These are phyloP conservation scores for Zapornia atra DNA, from an alignment of 2,113 vertebrate species.

Conservation along the genomic window DNA sequence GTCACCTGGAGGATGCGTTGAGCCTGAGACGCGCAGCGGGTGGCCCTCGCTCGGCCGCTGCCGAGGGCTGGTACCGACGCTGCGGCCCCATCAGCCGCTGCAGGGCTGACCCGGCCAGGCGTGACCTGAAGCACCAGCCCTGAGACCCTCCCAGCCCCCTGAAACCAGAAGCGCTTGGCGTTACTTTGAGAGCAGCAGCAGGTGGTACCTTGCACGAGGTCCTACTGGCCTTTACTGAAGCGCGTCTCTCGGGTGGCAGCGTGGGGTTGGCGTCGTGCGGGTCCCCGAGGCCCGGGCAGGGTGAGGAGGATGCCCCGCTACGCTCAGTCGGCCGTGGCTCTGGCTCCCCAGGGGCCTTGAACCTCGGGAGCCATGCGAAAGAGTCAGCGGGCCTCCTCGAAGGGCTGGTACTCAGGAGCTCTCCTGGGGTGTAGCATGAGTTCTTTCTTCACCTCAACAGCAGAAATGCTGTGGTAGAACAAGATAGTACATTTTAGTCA, in stretches of 20 bases:
- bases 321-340: fast-evolving
- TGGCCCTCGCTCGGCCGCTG: neutral
- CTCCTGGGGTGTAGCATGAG: neutral
- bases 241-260: neutral
- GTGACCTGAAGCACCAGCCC: neutral
- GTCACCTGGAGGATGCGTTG: neutral
- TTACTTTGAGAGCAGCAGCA: neutral
- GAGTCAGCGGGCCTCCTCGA: neutral
- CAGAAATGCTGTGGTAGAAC: neutral
- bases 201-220: neutral
- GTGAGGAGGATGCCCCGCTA: fast-evolving
- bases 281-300: no score
- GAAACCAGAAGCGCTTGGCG: neutral
- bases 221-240: fast-evolving
- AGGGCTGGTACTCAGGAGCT: fast-evolving
- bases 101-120: fast-evolving
- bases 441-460: neutral
- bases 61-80: neutral
- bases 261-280: no score
- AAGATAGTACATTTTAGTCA: neutral
- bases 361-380: neutral
- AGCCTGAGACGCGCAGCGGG: fast-evolving
- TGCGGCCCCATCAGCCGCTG: neutral
- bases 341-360: neutral
- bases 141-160: neutral